Evolutionary conservation across 2,797 vertebrate genomes (phyloP), one percentile per base, ranked within the genome.

Genomic region (Halcyon smyrnensis): DNA sequence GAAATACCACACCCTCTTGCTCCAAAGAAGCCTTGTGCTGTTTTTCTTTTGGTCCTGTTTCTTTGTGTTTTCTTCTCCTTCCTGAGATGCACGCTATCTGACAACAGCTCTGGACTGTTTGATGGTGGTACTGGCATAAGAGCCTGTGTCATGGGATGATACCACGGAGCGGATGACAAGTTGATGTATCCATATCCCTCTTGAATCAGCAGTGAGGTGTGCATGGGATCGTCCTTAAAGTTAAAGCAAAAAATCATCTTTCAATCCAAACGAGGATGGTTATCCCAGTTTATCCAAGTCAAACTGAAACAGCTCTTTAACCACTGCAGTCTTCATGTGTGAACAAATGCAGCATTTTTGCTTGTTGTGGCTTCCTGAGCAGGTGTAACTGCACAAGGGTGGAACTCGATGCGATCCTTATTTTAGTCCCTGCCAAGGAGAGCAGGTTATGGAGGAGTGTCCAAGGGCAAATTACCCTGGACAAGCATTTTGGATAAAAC

Each of bases 31-130:
- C 37, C 17, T 88, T 89, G 21, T 73, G 21, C 67, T 88, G 15
- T 45, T 88, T 86, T 86, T n/a, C 27, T 86, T 89, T 86, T 74
- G 20, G 20, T 59, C 93, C 14, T 59, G 8, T 50, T 90, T 76
- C 8, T 17, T 82, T 57, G 64, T 64, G 54, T 81, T 93, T 87
- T 39, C n/a, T 67, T 53, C 87, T 80, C 11, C 46, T 80, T 71
- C 68, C 32, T 45, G 71, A 67, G 48, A 45, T 54, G 53, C 18
- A 34, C n/a, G 51, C 16, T 64, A 71, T 32, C 36, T 56, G 45
- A 60, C 74, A 39, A 62, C 43, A 62, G 34, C 51, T 30, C 12
- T 69, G 62, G 5, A 37, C 24, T 78, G 16, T 51, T 81, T 91
- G 19, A 24, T 60, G 45, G 37, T 84, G 39, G 18, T 75, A 11